Conservation (phyloP, 2,888 invertebrate genomes). For the Rhyacophila evoluta region DNA sequence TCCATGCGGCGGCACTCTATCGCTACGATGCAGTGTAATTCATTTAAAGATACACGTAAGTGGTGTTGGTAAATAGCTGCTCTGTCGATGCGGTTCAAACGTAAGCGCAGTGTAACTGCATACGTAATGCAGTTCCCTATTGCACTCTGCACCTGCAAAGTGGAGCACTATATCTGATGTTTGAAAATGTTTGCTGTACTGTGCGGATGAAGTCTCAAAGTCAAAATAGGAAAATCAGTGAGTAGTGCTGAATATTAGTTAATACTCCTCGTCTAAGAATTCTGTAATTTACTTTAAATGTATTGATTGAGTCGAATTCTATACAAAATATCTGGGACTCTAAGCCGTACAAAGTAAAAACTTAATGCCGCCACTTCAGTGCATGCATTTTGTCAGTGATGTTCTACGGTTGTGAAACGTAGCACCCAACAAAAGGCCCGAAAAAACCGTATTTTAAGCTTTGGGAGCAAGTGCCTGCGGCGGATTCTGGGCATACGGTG, state of each 20-base stretch:
- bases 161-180: not conserved
- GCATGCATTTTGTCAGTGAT: too few species aligned
- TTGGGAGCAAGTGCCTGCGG: too few species aligned
- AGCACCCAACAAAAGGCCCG: too few species aligned
- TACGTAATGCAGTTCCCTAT: slow-evolving; percentile 17
- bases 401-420: too few species aligned
- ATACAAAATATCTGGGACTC: too few species aligned
- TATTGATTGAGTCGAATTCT: too few species aligned
- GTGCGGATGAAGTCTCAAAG: not conserved
- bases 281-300: too few species aligned
- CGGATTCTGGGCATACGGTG: too few species aligned
- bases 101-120: slow-evolving; percentile 22
- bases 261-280: too few species aligned
- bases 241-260: not conserved
- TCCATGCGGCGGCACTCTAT: not conserved
- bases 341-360: too few species aligned
- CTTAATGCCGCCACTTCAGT: too few species aligned
- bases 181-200: not conserved
- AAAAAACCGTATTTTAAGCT: too few species aligned
- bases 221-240: not conserved
- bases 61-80: slow-evolving; percentile 2
- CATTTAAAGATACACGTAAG: slow-evolving; percentile 12
- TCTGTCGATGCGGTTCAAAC: slow-evolving; percentile 22
- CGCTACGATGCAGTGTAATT: not conserved
- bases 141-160: not conserved